phyloP scores from a whole-genome alignment of 2,888 invertebrate species.

The Melanchra persicariae region DNA sequence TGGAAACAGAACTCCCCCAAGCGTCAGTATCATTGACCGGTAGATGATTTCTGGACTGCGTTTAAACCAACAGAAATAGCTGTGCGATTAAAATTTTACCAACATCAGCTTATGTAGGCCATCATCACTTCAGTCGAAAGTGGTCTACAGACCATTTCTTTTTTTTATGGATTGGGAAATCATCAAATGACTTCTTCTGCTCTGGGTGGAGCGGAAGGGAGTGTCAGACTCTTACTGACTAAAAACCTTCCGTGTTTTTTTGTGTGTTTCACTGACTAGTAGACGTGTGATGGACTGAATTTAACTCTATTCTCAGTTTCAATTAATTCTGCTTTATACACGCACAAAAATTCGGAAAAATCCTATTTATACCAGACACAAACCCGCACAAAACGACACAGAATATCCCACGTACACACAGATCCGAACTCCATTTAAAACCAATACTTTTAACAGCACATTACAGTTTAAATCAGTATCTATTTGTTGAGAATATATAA shows the following conservation, averaged over 20 bases:
- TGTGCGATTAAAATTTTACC: too few species aligned
- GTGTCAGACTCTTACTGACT: too few species aligned
- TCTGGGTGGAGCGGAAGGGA: too few species aligned
- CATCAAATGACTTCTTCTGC: too few species aligned
- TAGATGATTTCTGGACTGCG: too few species aligned
- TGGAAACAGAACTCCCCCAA: too few species aligned
- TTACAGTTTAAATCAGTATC: constrained; percentile 61
- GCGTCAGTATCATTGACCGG: too few species aligned
- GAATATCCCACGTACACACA: constrained; percentile 1
- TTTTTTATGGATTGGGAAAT: too few species aligned
- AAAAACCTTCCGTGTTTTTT: too few species aligned
- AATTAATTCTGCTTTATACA: not conserved
- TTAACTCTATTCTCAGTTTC: not conserved
- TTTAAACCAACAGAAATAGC: too few species aligned
- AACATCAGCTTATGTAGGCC: not conserved
- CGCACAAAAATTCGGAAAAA: not conserved
- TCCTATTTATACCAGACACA: too few species aligned
- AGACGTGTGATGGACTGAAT: not conserved
- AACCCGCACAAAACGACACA: constrained; percentile 2
- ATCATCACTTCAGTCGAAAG: not conserved
- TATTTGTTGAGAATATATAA: constrained; percentile 61
- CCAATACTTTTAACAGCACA: constrained; percentile 62
- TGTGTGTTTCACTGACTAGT: not conserved
- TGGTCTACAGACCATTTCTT: too few species aligned
- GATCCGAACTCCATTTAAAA: constrained; percentile 26